These are phyloP conservation scores for Blastobasis adustella DNA, from an alignment of 2,888 invertebrate genomes.

Conservation along the genomic window DNA sequence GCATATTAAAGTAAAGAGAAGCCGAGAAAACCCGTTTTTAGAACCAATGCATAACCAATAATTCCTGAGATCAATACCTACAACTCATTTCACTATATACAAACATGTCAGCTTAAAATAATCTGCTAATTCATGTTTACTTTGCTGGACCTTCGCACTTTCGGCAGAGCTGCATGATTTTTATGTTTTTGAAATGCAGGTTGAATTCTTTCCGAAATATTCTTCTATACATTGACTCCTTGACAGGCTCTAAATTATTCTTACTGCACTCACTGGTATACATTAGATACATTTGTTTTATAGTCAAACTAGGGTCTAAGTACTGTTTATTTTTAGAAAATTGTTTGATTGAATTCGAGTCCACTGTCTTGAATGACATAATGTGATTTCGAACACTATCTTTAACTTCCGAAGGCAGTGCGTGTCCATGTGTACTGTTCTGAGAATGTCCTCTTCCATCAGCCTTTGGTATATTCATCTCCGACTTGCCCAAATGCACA, in stretches of 20 bases:
- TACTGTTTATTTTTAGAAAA: slow-evolving; percentile 56
- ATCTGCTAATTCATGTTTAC: slow-evolving; percentile 31
- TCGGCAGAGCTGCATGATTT: slow-evolving; percentile 41
- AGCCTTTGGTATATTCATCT: slow-evolving; percentile 60
- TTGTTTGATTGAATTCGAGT: slow-evolving; percentile 47
- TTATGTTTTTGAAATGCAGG: slow-evolving; percentile 50
- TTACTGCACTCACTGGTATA: slow-evolving; percentile 45
- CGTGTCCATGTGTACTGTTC: slow-evolving; percentile 38
- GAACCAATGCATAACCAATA: no score
- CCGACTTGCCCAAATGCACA: slow-evolving; percentile 59
- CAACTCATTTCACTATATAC: no score
- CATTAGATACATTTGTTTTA: slow-evolving; percentile 59
- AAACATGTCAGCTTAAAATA: no score
- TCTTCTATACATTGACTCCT: slow-evolving; percentile 66
- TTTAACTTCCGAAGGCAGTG: slow-evolving; percentile 46
- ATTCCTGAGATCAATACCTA: no score
- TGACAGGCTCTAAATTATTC: slow-evolving; percentile 39
- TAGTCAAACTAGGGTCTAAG: slow-evolving; percentile 40
- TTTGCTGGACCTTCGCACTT: slow-evolving; percentile 55
- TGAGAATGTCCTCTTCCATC: slow-evolving; percentile 56
- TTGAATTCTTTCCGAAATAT: slow-evolving; percentile 61
- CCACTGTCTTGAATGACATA: slow-evolving; percentile 43
- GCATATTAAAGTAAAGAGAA: no score
- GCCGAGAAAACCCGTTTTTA: no score
- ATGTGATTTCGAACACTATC: slow-evolving; percentile 56